These are phyloP conservation scores for Bos javanicus DNA, from an alignment of 2,113 vertebrate species.

Conservation along the genomic window DNA sequence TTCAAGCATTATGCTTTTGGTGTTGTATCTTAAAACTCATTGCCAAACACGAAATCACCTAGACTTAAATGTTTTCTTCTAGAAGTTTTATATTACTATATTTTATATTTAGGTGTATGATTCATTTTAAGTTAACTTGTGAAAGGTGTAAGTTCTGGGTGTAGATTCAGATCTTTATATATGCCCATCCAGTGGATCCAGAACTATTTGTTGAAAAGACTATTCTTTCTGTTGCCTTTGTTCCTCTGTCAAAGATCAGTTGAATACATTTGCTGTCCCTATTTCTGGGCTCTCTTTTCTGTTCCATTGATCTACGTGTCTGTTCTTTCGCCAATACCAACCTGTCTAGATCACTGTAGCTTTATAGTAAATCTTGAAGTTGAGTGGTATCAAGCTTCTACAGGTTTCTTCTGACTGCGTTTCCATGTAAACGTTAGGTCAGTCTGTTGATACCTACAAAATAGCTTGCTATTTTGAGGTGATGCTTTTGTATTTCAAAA, in stretches of 20 bases:
- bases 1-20: neutral
- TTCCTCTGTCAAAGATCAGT: neutral
- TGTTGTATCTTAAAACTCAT: neutral
- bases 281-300: neutral
- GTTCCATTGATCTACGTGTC: neutral
- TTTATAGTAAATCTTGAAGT: neutral
- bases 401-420: neutral
- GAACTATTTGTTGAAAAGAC: neutral
- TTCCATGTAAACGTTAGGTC: neutral
- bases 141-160: neutral
- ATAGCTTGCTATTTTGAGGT: neutral
- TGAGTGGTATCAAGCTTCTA: neutral
- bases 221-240: neutral
- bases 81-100: neutral
- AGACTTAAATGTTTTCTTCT: neutral
- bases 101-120: neutral
- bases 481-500: neutral
- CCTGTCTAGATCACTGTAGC: neutral
- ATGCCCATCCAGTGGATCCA: neutral
- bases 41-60: neutral
- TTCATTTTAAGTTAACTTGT: neutral
- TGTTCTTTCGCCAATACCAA: neutral
- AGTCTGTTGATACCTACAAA: neutral
- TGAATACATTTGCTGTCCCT: neutral
- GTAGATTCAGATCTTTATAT: neutral